Evolutionary conservation across 2,888 invertebrate species (phyloP).

Genomic region (Drosophila flavopinicola): DNA sequence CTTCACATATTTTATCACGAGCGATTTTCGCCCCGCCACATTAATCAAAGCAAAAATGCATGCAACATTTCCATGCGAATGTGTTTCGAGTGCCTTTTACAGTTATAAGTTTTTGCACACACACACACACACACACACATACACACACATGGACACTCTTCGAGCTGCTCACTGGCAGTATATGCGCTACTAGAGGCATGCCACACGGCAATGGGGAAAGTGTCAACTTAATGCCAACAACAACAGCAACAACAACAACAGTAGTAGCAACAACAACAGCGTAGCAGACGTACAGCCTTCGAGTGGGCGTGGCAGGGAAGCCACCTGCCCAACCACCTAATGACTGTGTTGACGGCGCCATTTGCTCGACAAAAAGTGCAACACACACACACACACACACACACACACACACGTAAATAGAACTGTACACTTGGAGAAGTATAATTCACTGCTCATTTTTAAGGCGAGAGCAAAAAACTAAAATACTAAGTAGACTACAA

Average conservation of each 20-base stretch:
- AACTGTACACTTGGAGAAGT: conserved; percentile 37
- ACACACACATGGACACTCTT: conserved; percentile 31
- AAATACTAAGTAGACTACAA: too few species aligned
- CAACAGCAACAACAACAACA: conserved; percentile 47
- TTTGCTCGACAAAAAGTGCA: conserved; percentile 65
- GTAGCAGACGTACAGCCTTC: conserved; percentile 16
- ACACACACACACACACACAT: conserved; percentile 34
- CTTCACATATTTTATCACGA: conserved; percentile 70
- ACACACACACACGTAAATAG: conserved; percentile 2
- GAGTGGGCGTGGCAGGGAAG: conserved; percentile 34
- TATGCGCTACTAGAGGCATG: conserved; percentile 49
- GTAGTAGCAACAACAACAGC: conserved; percentile 1
- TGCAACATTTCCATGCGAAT: conserved; percentile 73
- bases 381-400: conserved; percentile 15
- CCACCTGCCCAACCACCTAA: conserved; percentile 52
- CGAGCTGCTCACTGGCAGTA: conserved; percentile 52
- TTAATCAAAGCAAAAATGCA: conserved; percentile 76
- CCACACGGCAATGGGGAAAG: conserved; percentile 72
- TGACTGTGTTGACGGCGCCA: conserved; percentile 76
- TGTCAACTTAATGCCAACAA: conserved; percentile 79
- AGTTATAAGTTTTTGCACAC: conserved; percentile 73
- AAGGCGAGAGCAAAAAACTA: too few species aligned
- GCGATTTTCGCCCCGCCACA: conserved; percentile 72
- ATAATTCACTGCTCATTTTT: too few species aligned
- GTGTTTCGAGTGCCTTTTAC: conserved; percentile 79